Percentiles rank a stretch among this genome's conserved stretches.
Evolutionary conservation across 2,113 vertebrate genomes (phyloP).

Genomic region (Antechinus flavipes): DNA sequence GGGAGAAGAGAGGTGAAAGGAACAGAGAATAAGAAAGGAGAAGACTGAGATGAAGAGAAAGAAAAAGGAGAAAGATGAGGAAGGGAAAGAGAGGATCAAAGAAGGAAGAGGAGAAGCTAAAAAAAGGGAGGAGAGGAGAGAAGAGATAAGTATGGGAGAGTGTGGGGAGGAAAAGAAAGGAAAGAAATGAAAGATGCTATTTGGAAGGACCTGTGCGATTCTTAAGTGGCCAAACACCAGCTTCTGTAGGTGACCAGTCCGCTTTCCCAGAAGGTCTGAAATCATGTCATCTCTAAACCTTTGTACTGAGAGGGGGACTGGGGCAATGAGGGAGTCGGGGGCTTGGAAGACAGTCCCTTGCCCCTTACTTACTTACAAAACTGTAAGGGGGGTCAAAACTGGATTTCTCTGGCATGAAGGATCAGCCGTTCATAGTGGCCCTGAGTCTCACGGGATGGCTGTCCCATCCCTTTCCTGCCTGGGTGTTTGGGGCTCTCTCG

Average conservation of each 20-base stretch:
- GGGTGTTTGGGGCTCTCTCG: background rate
- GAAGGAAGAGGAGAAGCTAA: background rate
- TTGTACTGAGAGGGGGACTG: background rate
- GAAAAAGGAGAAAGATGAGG: background rate
- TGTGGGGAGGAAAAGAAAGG: background rate
- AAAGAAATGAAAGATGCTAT: background rate
- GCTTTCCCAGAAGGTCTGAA: background rate
- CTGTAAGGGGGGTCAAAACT: background rate
- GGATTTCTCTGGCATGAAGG: background rate
- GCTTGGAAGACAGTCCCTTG: background rate
- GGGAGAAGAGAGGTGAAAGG: background rate
- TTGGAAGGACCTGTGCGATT: background rate
- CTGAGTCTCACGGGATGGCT: background rate
- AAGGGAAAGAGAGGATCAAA: background rate
- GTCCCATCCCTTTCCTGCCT: background rate
- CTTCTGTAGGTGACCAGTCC: background rate
- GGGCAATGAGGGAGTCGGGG: background rate
- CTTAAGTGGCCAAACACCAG: background rate
- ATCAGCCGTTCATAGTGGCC: background rate
- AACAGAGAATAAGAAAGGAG: too few relatives aligned
- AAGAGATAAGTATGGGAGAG: background rate
- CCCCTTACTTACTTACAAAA: background rate
- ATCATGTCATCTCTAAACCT: background rate
- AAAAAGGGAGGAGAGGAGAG: background rate
- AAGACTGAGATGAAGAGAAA: background rate